phyloP scores from a whole-genome alignment of 2,113 vertebrate species.

The Axis porcinus region DNA sequence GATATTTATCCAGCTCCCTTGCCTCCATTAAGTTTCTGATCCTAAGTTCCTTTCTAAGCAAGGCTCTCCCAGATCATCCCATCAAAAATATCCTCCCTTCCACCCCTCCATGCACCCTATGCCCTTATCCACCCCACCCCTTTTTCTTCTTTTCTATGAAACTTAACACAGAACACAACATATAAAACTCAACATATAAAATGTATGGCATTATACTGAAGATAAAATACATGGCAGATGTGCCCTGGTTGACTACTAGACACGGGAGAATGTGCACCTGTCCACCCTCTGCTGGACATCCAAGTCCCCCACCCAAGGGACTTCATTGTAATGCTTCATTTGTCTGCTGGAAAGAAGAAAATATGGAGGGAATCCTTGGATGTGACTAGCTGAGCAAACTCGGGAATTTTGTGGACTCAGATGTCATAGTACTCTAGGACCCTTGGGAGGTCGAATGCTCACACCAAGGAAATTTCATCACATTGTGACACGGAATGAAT shows the following conservation, averaged over 20 bases:
- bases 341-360: not conserved
- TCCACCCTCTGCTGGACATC: accelerated
- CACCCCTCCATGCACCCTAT: not conserved
- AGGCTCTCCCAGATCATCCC: not conserved
- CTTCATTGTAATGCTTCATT: not conserved
- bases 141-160: not conserved
- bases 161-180: not conserved
- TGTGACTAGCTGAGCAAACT: not conserved
- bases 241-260: not conserved
- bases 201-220: not conserved
- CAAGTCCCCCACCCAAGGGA: not conserved
- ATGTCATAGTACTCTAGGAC: not conserved
- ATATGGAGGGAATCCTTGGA: not conserved
- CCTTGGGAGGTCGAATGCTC: not conserved
- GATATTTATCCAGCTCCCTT: not conserved
- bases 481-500: not conserved
- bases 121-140: not conserved
- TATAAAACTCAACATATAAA: not conserved
- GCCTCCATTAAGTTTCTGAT: not conserved
- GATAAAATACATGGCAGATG: not conserved
- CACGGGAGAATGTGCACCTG: not conserved
- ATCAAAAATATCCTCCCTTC: not conserved
- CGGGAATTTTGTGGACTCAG: not conserved
- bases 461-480: not conserved
- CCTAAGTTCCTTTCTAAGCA: not conserved